A percentile compares a stretch with the other conserved stretches of the same genome.
These are phyloP conservation scores for Clepsis dumicolana DNA, from an alignment of 2,888 invertebrate genomes.

Conservation along the genomic window DNA sequence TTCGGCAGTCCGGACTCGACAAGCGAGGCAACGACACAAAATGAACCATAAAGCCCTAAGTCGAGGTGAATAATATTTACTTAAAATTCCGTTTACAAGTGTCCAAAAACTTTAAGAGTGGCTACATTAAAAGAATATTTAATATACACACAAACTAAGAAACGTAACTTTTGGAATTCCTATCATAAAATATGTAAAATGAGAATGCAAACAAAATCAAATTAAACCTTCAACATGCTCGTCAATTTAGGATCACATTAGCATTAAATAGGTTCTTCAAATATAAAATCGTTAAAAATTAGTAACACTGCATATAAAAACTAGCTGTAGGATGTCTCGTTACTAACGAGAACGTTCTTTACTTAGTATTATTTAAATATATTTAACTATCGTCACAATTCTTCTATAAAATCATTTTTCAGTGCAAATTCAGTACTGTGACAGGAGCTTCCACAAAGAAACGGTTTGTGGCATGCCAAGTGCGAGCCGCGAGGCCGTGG, in stretches of 20 bases:
- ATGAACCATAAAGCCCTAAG: too few species aligned
- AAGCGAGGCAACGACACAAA: too few species aligned
- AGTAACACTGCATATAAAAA: conserved; percentile 41
- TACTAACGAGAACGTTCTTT: conserved; percentile 30
- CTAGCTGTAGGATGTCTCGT: conserved; percentile 32
- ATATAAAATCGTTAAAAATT: conserved; percentile 37
- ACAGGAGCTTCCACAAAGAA: conserved; percentile 8
- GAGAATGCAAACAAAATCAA: conserved; percentile 5
- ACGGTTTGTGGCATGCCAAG: conserved; percentile 15
- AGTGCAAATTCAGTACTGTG: conserved; percentile 5
- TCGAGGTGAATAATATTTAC: neutral
- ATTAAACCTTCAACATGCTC: conserved; percentile 5
- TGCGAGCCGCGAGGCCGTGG: neutral
- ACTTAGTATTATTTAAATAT: conserved; percentile 18
- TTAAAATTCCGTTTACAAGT: neutral
- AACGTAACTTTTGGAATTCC: neutral
- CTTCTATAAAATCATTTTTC: conserved; percentile 7
- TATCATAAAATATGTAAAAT: conserved; percentile 1
- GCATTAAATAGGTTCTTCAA: conserved; percentile 10
- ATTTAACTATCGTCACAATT: conserved; percentile 26
- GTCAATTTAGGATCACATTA: conserved; percentile 9
- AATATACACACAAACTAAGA: neutral
- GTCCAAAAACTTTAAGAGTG: neutral
- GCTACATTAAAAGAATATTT: neutral
- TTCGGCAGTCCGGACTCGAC: too few species aligned